Base-by-base conservation (phyloP, 2,888 invertebrate genomes). In the Mythimna vitellina region DNA sequence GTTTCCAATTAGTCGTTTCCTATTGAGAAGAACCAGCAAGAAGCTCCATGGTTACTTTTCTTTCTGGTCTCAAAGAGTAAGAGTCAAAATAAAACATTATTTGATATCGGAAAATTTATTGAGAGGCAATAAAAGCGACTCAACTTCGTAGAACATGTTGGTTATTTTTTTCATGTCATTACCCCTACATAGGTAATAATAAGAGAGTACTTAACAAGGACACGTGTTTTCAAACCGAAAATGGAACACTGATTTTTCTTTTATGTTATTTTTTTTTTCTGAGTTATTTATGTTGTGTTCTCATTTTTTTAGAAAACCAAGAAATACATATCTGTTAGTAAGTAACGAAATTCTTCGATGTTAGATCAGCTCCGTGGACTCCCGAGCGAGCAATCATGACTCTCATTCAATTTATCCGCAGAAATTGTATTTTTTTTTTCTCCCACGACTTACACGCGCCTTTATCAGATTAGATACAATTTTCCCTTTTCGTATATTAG, bases 361-460 rank as follows among this genome's bases (percentile, higher is more conserved):
- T 83, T 62, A 76, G 76, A 85, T 77, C 65, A 75, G 57, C 54
- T 61, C 29, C 46, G 51, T 54, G n/a, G 63, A 74, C 70, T 83
- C 82, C 80, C 83, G 73, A 63, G 80, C 63, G 79, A 57, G 73
- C 83, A 83, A 83, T 85, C 83, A 84, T 78, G 75, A 65, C 38
- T 77, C 76, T 83, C 82, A 85, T 82, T 85, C 85, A 85, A 85
- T 85, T 85, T 85, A 83, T 78, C 75, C 73, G 58, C 42, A 75
- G 70, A 84, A 85, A 83, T 78, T 83, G 83, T 78, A 72, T 81
- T 76, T 83, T 78, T 76, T 25, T 82, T 78, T 70, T 53, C 54
- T 61, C 53, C 32, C 42, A 73, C 63, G 56, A 65, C 67, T 71
- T 70, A 74, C 54, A 71, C 73, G 67, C 65, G 75, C 38, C 56